These are phyloP conservation scores for Heterodera schachtii DNA, from an alignment of 1,140 invertebrate genomes.

Conservation along the genomic window DNA sequence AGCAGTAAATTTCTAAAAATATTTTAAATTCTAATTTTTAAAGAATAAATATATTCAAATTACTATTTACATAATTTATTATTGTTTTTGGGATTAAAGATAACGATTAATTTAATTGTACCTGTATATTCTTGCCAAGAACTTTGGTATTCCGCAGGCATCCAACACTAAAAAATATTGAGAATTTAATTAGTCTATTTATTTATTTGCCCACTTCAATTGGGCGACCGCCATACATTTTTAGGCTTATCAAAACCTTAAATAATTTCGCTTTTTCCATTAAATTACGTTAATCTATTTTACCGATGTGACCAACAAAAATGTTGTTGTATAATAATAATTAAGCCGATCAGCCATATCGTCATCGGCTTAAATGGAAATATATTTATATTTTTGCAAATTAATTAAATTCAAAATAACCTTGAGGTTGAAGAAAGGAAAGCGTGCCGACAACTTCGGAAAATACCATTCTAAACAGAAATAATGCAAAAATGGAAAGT, in stretches of 20 bases:
- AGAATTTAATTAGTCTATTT: constrained; percentile 1
- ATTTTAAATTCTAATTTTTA: constrained; percentile 12
- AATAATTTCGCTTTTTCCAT: constrained; percentile 23
- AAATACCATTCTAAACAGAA: constrained; percentile 62
- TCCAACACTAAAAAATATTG: constrained; percentile 50
- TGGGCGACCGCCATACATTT: constrained; percentile 65
- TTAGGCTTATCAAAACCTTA: constrained; percentile 61
- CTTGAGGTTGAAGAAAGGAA: constrained; percentile 59
- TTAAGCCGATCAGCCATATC: constrained; percentile 62
- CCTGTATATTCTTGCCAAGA: constrained; percentile 65
- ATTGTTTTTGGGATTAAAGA: background rate
- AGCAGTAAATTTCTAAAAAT: constrained; percentile 66
- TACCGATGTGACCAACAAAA: constrained; percentile 62
- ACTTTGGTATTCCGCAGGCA: constrained; percentile 62
- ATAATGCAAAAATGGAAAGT: too few species aligned
- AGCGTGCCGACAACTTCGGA: constrained; percentile 64
- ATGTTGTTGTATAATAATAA: constrained; percentile 63
- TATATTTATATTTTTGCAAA: background rate
- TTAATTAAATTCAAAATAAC: constrained; percentile 31
- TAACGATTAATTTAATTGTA: background rate
- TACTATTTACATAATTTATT: background rate
- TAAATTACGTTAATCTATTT: constrained; percentile 8
- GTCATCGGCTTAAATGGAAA: constrained; percentile 59
- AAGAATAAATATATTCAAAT: too few species aligned
- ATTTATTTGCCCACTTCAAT: constrained; percentile 33